Percentiles rank a stretch among this genome's conserved stretches.
phyloP scores from a whole-genome alignment of 2,888 invertebrate genomes.

The Mechanitis mazaeus region DNA sequence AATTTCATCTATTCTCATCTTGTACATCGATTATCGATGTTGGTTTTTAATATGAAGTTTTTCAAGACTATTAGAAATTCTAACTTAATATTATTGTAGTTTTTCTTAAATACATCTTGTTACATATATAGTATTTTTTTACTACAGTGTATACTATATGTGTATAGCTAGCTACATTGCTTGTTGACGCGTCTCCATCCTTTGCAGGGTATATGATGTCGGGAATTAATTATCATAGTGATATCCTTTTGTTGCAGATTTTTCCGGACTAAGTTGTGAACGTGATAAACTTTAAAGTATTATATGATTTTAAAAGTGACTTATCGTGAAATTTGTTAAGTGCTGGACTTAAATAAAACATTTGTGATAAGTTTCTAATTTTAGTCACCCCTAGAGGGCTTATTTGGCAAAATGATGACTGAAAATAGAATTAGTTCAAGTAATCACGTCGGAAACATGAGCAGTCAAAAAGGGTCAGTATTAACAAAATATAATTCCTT shows the following conservation, averaged over 20 bases:
- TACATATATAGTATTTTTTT: slow-evolving; percentile 16
- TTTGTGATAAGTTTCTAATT: slow-evolving; percentile 72
- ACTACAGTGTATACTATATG: slow-evolving; percentile 19
- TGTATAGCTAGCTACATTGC: slow-evolving; percentile 23
- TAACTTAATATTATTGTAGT: slow-evolving; percentile 31
- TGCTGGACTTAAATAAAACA: slow-evolving; percentile 66
- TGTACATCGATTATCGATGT: slow-evolving; percentile 40
- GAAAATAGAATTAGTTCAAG: slow-evolving; percentile 84
- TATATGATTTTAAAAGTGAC: slow-evolving; percentile 70
- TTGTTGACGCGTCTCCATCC: slow-evolving; percentile 71
- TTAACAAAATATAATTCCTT: slow-evolving; percentile 14
- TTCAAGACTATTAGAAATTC: background rate
- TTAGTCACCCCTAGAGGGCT: slow-evolving; percentile 67
- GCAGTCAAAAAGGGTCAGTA: slow-evolving; percentile 78
- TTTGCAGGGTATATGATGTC: slow-evolving; percentile 29
- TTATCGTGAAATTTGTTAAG: slow-evolving; percentile 72
- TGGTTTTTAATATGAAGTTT: background rate
- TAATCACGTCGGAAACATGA: slow-evolving; percentile 79
- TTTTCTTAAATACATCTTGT: slow-evolving; percentile 7
- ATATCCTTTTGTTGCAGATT: slow-evolving; percentile 61
- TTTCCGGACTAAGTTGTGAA: slow-evolving; percentile 68
- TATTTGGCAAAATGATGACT: slow-evolving; percentile 81
- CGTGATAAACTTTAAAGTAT: slow-evolving; percentile 71
- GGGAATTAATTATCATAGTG: slow-evolving; percentile 30
- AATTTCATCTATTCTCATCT: slow-evolving; percentile 55